Conservation (phyloP, 2,797 vertebrate genomes). For the Ctenopoma kingsleyae region DNA sequence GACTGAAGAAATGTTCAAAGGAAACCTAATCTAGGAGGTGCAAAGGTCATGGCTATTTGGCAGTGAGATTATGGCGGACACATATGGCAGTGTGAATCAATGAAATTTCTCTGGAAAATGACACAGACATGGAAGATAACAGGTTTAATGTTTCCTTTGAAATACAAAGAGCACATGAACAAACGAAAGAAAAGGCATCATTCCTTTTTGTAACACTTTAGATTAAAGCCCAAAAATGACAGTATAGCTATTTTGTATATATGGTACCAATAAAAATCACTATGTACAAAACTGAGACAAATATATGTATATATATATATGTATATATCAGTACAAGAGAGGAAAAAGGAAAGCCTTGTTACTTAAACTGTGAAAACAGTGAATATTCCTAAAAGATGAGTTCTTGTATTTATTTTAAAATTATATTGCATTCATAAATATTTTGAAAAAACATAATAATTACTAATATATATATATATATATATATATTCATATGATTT, state of each 20-base stretch:
- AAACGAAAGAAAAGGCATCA: conserved; percentile 13
- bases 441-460: too few relatives aligned
- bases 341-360: too few relatives aligned
- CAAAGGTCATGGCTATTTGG: background rate
- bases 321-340: background rate
- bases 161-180: conserved; percentile 47
- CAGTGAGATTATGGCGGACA: background rate
- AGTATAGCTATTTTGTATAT: background rate
- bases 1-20: background rate
- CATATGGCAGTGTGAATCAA: background rate
- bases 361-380: too few relatives aligned
- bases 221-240: conserved; percentile 8
- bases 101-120: background rate
- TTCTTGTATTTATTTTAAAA: too few relatives aligned
- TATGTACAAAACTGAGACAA: background rate
- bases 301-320: too few relatives aligned
- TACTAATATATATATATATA: too few relatives aligned
- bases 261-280: background rate
- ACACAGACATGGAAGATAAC: background rate
- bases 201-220: background rate
- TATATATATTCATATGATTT: too few relatives aligned
- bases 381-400: too few relatives aligned
- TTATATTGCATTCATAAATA: too few relatives aligned
- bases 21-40: background rate
- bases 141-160: conserved; percentile 1